phyloP scores from a whole-genome alignment of 2,888 invertebrate species.

The Arrhopalites spinosus region DNA sequence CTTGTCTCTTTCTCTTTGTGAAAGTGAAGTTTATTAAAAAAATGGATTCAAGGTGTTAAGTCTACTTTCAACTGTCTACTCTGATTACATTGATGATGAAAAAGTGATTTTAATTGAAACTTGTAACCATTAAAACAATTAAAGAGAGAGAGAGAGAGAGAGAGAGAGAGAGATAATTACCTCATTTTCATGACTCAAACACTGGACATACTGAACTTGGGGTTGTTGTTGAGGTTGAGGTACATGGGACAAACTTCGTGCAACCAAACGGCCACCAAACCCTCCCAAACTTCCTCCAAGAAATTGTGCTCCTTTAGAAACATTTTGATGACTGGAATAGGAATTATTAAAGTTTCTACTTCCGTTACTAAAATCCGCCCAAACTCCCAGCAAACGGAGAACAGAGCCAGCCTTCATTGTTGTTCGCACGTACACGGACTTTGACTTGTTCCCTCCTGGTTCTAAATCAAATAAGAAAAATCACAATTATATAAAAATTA shows the following conservation, averaged over 20 bases:
- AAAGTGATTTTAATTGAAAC: too few relatives aligned
- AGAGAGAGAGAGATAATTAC: conserved; percentile 61
- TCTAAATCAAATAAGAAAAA: conserved; percentile 41
- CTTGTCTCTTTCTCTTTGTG: too few relatives aligned
- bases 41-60: too few relatives aligned
- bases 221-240: conserved; percentile 42
- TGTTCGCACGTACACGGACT: conserved; percentile 69
- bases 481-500: background rate
- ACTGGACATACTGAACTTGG: conserved; percentile 70
- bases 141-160: too few relatives aligned
- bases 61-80: too few relatives aligned
- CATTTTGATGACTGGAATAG: conserved; percentile 29
- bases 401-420: conserved; percentile 74
- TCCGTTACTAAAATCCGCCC: conserved; percentile 64
- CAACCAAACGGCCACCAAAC: conserved; percentile 53
- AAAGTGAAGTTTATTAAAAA: too few relatives aligned
- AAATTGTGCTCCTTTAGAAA: conserved; percentile 38
- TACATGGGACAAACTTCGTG: conserved; percentile 46
- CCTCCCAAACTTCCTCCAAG: conserved; percentile 53
- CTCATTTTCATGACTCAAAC: conserved; percentile 74
- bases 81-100: too few relatives aligned
- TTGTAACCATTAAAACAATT: background rate
- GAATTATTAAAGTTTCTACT: conserved; percentile 42
- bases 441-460: conserved; percentile 55
- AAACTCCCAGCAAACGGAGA: conserved; percentile 73